Conservation (phyloP, 2,113 vertebrate genomes). For the Eleginops maclovinus region DNA sequence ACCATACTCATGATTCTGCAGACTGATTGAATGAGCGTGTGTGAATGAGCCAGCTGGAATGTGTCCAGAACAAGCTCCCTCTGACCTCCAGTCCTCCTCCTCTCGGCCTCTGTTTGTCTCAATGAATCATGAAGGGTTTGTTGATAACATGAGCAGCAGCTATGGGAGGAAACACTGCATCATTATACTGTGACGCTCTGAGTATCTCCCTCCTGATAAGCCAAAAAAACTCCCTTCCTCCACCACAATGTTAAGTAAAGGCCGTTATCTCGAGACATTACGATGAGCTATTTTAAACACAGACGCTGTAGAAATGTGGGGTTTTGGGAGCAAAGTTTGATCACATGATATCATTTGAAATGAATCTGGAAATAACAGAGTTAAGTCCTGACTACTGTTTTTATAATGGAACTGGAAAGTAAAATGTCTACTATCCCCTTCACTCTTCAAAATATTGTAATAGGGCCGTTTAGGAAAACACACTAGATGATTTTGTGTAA, state of each 20-base stretch:
- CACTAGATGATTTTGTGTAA: too few species aligned
- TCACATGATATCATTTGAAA: background rate
- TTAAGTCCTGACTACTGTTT: background rate
- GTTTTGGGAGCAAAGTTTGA: background rate
- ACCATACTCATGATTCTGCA: background rate
- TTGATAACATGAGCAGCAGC: background rate
- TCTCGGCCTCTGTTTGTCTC: background rate
- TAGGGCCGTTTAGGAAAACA: too few species aligned
- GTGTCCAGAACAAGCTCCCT: background rate
- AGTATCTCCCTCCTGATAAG: slow-evolving; percentile 9
- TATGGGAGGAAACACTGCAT: fast-evolving
- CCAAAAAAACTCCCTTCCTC: background rate
- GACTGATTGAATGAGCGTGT: background rate
- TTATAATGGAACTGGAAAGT: background rate
- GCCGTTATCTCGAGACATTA: background rate
- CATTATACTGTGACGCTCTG: background rate
- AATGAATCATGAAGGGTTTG: slow-evolving; percentile 19
- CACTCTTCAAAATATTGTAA: too few species aligned
- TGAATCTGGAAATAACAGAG: background rate
- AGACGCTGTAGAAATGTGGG: background rate
- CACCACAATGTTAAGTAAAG: background rate
- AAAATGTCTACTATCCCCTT: too few species aligned
- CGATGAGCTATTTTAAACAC: background rate
- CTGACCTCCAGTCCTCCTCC: background rate
- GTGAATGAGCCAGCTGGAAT: slow-evolving; percentile 20